Evolutionary conservation across 2,888 invertebrate species (phyloP).

Genomic region (Antheraea yamamai): DNA sequence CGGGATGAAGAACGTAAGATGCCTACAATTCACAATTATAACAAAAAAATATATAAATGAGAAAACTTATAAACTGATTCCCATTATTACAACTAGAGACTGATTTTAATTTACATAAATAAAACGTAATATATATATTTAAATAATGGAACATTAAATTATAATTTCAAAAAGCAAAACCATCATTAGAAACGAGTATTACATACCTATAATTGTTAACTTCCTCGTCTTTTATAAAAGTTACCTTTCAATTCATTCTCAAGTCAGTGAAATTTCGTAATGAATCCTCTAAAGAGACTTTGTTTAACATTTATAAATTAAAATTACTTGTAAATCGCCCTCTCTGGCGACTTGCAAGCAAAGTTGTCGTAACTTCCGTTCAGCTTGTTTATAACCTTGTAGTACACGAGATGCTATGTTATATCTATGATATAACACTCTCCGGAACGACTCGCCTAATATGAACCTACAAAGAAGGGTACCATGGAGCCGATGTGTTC

Average conservation of each 20-base stretch:
- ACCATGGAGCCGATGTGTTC: too few relatives aligned
- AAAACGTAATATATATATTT: neutral
- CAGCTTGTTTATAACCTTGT: neutral
- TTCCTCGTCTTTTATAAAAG: neutral
- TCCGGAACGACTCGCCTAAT: too few relatives aligned
- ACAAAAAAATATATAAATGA: too few relatives aligned
- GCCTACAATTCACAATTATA: too few relatives aligned
- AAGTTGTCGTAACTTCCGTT: slow-evolving; percentile 17
- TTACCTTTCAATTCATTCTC: slow-evolving; percentile 8
- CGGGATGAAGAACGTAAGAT: too few relatives aligned
- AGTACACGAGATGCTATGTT: slow-evolving; percentile 1
- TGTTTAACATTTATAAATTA: slow-evolving; percentile 24
- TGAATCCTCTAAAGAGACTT: slow-evolving; percentile 13
- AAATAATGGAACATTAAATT: neutral
- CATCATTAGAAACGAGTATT: neutral
- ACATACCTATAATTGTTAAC: neutral
- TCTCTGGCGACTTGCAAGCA: slow-evolving; percentile 15
- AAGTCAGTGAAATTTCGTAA: slow-evolving; percentile 15
- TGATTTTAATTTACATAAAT: too few relatives aligned
- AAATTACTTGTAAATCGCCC: slow-evolving; percentile 23
- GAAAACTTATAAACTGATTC: too few relatives aligned
- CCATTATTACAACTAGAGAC: too few relatives aligned
- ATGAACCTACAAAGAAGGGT: too few relatives aligned
- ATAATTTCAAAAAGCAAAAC: neutral
- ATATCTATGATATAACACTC: neutral